Conservation (phyloP, 30 jellyfish, hydroid and myxozoan genomes). For the Cassiopea xamachana region DNA sequence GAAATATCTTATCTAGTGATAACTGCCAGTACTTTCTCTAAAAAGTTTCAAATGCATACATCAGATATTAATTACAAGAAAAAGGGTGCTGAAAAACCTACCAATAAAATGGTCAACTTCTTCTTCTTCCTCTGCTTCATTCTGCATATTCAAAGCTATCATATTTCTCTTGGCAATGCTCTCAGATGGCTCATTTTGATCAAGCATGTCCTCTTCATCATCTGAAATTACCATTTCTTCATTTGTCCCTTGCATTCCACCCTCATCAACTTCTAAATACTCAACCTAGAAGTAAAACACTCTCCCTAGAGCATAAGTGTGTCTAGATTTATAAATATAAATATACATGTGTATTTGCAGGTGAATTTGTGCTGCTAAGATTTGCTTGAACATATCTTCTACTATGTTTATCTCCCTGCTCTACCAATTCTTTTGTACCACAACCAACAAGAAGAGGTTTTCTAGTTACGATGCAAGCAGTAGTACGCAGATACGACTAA, state of each 20-base stretch:
- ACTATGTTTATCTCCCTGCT: background rate
- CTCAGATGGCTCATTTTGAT: conserved; percentile 74
- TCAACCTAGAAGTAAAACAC: conserved; percentile 47
- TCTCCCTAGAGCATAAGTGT: background rate
- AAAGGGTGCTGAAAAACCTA: background rate
- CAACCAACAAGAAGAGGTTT: no score
- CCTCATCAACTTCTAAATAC: conserved; percentile 85
- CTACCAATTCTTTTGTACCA: no score
- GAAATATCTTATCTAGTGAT: no score
- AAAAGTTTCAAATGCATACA: no score
- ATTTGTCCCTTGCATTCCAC: conserved; percentile 22
- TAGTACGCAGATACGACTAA: no score
- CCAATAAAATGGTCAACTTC: conserved; percentile 83
- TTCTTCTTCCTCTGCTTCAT: conserved; percentile 88
- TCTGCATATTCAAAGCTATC: conserved; percentile 69
- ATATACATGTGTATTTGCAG: background rate
- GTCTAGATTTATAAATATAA: background rate
- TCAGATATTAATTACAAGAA: no score
- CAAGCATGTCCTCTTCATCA: conserved; percentile 48
- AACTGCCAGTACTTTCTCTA: no score
- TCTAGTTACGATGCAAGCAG: no score
- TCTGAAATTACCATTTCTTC: conserved; percentile 55
- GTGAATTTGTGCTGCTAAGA: background rate
- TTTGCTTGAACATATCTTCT: background rate
- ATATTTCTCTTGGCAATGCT: conserved; percentile 68